Evolutionary conservation across 2,888 invertebrate genomes (phyloP), one percentile per base, ranked within the genome.

Genomic region (Hypsopygia costalis): DNA sequence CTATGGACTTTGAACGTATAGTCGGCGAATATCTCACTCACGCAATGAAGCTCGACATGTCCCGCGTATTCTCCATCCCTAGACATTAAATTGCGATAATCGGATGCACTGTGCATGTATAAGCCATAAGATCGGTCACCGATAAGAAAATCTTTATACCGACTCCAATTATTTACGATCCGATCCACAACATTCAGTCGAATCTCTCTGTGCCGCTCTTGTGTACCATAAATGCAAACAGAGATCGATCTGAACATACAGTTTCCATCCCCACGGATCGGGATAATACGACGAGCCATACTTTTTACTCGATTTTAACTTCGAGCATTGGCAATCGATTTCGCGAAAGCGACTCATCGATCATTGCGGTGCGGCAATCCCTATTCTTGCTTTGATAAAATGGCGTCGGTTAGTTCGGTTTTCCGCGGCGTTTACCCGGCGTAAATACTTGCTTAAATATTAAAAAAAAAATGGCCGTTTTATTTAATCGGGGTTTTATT

Each of bases 61-160:
- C 86, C 86, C 0, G 80, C 86, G 43, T 83, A 86, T 44, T 81
- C 82, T 0, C 86, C 86, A 35, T 86, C 82, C 16, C 67, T 55
- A 0, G 73, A 64, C 85, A 86, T 85, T 36, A 80, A 47, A n/a
- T 47, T 58, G 20, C 64, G 49, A 40, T 85, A 86, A 42, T 82
- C 80, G 0, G 48, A 34, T 1, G 76, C 49, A 7, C 42, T 55
- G 5, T 48, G 45, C 46, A 85, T 69, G 1, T 49, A 41, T 1
- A 50, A 43, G 0, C 81, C 76, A 51, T 86, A 85, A 3, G 86
- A 86, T 0, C 59, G 60, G 51, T 85, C 86, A 0, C 85, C 83
- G 29, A 86, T 77, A 21, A 86, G 81, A 40, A 85, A 86, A 44
- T 86, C 80, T 44, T 78, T 85, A 47, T 85, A 86, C 30, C 77